These are phyloP conservation scores for Smithornis capensis DNA, from an alignment of 2,113 vertebrate species.

Conservation along the genomic window DNA sequence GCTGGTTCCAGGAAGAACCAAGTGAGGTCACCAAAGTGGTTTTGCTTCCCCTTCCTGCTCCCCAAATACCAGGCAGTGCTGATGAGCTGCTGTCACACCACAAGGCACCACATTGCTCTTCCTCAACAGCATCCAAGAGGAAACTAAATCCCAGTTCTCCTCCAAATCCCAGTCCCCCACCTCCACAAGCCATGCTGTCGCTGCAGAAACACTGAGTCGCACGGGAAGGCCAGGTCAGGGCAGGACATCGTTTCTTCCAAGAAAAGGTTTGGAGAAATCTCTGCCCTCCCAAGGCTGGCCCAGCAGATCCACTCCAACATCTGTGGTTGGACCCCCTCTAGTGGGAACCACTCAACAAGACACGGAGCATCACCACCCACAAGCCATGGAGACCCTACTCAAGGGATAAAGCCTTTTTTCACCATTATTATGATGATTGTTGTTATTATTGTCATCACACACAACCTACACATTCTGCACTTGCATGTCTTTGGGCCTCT, in stretches of 20 bases:
- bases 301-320: slow-evolving; percentile 29
- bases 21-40: not conserved
- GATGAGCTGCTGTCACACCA: not conserved
- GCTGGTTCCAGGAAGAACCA: not conserved
- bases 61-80: not conserved
- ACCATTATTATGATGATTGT: accelerated
- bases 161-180: not conserved
- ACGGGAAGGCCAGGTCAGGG: not conserved
- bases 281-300: slow-evolving; percentile 19
- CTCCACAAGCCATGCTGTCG: not conserved
- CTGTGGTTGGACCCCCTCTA: slow-evolving; percentile 70
- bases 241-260: not conserved
- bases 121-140: not conserved
- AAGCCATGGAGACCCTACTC: slow-evolving; percentile 18
- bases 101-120: not conserved
- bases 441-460: not conserved
- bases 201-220: accelerated
- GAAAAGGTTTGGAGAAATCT: not conserved
- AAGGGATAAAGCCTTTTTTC: not conserved
- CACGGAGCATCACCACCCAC: not conserved
- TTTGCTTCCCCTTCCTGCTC: not conserved
- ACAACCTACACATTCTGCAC: not conserved
- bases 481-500: not conserved
- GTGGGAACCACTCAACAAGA: slow-evolving; percentile 61
- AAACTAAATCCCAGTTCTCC: not conserved